Conservation (phyloP, 1,140 invertebrate genomes). For the Archivesica marissinica region DNA sequence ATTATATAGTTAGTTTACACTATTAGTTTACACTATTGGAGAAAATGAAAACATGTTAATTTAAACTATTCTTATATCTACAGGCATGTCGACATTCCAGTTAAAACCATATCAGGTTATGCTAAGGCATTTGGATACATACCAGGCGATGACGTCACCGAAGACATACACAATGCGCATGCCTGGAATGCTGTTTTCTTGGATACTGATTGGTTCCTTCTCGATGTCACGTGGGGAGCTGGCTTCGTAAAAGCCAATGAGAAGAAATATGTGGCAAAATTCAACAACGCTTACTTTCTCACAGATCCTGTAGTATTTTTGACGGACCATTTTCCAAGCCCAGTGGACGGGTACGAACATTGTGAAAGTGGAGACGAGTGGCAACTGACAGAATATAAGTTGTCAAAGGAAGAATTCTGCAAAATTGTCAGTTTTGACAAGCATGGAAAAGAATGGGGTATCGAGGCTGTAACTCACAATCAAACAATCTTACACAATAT, state of each 20-base stretch:
- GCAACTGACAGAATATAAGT: constrained; percentile 63
- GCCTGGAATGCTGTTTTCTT: constrained; percentile 76
- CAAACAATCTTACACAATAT: constrained; percentile 12
- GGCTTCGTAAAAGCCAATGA: constrained; percentile 68
- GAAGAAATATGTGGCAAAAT: constrained; percentile 64
- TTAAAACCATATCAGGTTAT: constrained; percentile 87
- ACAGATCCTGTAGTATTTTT: constrained; percentile 85
- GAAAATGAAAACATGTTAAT: no score
- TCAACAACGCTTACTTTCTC: constrained; percentile 83
- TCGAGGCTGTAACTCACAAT: constrained; percentile 21
- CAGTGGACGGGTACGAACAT: constrained; percentile 61
- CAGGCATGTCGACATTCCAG: constrained; percentile 54
- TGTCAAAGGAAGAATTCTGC: constrained; percentile 49
- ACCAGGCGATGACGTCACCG: constrained; percentile 96
- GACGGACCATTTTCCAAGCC: constrained; percentile 84
- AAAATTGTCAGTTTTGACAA: constrained; percentile 29
- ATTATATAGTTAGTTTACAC: no score
- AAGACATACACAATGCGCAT: constrained; percentile 90
- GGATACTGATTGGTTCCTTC: constrained; percentile 70
- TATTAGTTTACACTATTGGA: no score
- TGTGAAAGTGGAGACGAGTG: constrained; percentile 49
- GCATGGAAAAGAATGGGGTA: constrained; percentile 51
- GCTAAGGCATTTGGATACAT: constrained; percentile 98
- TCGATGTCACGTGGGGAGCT: constrained; percentile 84
- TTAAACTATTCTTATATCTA: no score